A percentile compares a stretch with the other conserved stretches of the same genome.
Evolutionary conservation across 2,888 invertebrate species (phyloP).

Genomic region (Ephialtes manifestator): DNA sequence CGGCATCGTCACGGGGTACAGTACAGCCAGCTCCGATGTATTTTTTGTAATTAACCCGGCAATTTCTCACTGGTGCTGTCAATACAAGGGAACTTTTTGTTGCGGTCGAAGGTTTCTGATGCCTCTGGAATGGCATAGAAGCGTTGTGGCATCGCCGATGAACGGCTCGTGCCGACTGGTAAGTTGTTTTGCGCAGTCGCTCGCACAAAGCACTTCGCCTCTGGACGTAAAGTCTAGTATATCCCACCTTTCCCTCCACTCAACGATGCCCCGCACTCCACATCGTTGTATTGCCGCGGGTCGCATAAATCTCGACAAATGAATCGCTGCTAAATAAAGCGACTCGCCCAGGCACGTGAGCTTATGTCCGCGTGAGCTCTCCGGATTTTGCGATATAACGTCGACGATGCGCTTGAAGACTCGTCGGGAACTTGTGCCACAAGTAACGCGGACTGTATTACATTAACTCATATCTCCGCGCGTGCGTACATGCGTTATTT

Average conservation of each 20-base stretch:
- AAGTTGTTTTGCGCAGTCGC: constrained; percentile 57
- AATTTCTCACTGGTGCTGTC: constrained; percentile 78
- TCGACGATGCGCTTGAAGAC: constrained; percentile 49
- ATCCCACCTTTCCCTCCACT: constrained; percentile 26
- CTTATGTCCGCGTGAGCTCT: constrained; percentile 50
- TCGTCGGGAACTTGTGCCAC: constrained; percentile 61
- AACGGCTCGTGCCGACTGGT: constrained; percentile 12
- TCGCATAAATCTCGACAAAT: constrained; percentile 69
- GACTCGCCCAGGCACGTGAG: constrained; percentile 68
- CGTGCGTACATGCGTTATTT: constrained; percentile 62
- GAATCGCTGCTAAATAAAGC: constrained; percentile 72
- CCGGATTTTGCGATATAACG: constrained; percentile 54
- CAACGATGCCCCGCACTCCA: constrained; percentile 31
- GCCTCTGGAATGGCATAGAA: constrained; percentile 52
- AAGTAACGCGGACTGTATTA: constrained; percentile 49
- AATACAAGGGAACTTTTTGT: constrained; percentile 71
- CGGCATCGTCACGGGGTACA: background rate
- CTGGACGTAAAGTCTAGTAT: constrained; percentile 32
- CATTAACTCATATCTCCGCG: constrained; percentile 17
- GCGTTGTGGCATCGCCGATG: constrained; percentile 54
- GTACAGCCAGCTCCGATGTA: background rate
- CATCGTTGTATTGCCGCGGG: constrained; percentile 56
- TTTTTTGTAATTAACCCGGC: constrained; percentile 77
- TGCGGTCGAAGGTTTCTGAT: constrained; percentile 38
- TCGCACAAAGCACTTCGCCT: background rate